Conservation (phyloP, 2,797 vertebrate species). For the Lindbergichthys nudifrons region DNA sequence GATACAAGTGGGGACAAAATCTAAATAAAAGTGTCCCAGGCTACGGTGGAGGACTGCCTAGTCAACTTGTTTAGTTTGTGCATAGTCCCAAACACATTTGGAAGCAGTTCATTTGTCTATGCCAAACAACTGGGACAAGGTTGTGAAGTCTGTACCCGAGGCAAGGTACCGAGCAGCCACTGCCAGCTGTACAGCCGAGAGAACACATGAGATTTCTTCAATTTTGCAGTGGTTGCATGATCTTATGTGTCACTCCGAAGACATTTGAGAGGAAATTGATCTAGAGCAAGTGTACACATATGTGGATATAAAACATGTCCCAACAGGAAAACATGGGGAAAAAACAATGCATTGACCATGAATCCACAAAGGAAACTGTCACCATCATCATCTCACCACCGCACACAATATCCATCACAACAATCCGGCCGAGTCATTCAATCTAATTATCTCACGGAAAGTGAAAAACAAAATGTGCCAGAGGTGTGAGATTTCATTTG, state of each 20-base stretch:
- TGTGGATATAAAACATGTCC: constrained; percentile 9
- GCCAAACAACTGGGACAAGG: constrained; percentile 72
- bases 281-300: constrained; percentile 1
- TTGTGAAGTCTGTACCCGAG: constrained; percentile 57
- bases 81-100: constrained; percentile 39
- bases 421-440: constrained; percentile 29
- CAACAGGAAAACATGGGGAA: background rate
- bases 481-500: constrained; percentile 62
- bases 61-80: constrained; percentile 47
- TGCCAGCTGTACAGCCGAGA: constrained; percentile 42
- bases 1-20: constrained; percentile 23
- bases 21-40: constrained; percentile 54
- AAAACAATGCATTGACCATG: constrained; percentile 1
- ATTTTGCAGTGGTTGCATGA: constrained; percentile 39
- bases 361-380: constrained; percentile 8
- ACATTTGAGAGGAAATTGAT: constrained; percentile 21
- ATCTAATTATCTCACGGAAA: constrained; percentile 52
- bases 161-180: constrained; percentile 40
- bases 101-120: constrained; percentile 60
- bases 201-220: background rate
- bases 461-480: constrained; percentile 44
- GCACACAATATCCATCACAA: background rate
- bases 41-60: constrained; percentile 48
- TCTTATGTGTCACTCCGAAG: background rate
- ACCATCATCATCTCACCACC: constrained; percentile 15